phyloP scores from a whole-genome alignment of 2,888 invertebrate genomes.

The Cephus rjabovi region DNA sequence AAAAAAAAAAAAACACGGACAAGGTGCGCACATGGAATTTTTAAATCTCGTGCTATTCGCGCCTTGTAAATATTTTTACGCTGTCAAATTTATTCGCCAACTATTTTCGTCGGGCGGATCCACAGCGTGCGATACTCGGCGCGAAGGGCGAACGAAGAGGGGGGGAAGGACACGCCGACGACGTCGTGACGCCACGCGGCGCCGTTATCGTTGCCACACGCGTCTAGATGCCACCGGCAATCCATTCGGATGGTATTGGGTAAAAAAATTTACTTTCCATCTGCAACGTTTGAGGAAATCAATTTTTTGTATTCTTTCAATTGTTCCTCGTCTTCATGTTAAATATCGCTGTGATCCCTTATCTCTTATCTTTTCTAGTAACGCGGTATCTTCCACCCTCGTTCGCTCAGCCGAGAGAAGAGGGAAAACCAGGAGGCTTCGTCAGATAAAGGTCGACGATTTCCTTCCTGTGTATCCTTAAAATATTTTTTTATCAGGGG shows the following conservation, averaged over 20 bases:
- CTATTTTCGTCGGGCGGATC: neutral
- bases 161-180: neutral
- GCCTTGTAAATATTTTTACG: neutral
- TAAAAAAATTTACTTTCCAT: neutral
- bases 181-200: neutral
- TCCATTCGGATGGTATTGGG: neutral
- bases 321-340: neutral
- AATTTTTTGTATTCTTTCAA: neutral
- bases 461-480: neutral
- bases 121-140: neutral
- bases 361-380: neutral
- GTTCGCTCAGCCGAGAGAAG: neutral
- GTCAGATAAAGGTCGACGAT: neutral
- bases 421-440: neutral
- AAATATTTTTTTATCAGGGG: neutral
- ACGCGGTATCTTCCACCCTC: neutral
- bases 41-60: neutral
- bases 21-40: neutral
- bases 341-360: neutral
- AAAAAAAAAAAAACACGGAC: neutral
- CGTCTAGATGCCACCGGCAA: neutral
- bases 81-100: slow-evolving; percentile 1
- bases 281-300: neutral
- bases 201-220: neutral
- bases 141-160: neutral